Evolutionary conservation across 1,140 invertebrate species (phyloP).

Genomic region (Mycetomoellerius zeteki): DNA sequence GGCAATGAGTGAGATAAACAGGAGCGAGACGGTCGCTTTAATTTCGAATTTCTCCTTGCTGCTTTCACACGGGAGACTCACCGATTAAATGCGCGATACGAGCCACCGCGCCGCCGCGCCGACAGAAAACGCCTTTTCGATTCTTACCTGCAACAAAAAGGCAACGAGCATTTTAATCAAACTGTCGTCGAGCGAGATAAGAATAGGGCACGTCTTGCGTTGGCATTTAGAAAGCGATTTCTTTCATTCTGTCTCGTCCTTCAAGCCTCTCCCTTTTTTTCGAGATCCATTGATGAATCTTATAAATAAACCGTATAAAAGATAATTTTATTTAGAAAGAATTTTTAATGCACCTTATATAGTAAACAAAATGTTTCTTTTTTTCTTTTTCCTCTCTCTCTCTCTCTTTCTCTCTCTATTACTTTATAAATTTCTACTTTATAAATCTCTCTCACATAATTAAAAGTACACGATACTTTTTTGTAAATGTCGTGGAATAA

Average conservation of each 20-base stretch:
- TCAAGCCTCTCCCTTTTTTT: constrained; percentile 44
- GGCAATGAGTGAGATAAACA: constrained; percentile 61
- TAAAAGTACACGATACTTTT: not conserved
- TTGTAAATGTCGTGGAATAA: constrained; percentile 10
- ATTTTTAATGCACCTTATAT: not conserved
- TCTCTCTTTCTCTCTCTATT: not conserved
- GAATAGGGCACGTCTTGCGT: constrained; percentile 56
- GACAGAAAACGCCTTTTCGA: constrained; percentile 59
- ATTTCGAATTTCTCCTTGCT: constrained; percentile 79
- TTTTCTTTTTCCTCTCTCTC: too few relatives aligned
- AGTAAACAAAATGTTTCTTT: not conserved
- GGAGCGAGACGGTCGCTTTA: constrained; percentile 71
- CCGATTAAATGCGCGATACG: constrained; percentile 73
- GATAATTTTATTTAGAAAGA: not conserved
- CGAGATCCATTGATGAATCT: constrained; percentile 26
- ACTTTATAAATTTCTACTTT: not conserved
- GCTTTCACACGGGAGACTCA: constrained; percentile 66
- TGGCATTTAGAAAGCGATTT: constrained; percentile 65
- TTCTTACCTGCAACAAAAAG: constrained; percentile 81
- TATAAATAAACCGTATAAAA: constrained; percentile 35
- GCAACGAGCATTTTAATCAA: constrained; percentile 74
- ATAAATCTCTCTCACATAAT: not conserved
- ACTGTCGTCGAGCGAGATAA: constrained; percentile 59
- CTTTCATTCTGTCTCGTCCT: constrained; percentile 53
- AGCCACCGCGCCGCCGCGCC: constrained; percentile 41